phyloP scores from a whole-genome alignment of 2,797 vertebrate genomes.

The Novumbra hubbsi region DNA sequence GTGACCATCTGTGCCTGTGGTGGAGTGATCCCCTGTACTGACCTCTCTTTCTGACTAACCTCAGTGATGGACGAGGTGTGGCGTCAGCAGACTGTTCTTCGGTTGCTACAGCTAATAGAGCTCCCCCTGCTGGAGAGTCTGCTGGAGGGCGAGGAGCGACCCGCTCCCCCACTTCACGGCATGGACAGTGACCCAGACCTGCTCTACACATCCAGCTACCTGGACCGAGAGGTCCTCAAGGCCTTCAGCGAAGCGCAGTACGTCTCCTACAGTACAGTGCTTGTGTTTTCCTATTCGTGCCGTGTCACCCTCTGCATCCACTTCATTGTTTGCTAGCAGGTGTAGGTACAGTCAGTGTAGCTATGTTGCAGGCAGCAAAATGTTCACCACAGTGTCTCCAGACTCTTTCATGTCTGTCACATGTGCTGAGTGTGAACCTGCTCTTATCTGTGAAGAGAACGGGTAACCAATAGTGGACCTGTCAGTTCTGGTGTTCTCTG shows the following conservation, averaged over 20 bases:
- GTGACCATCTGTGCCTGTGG: conserved; percentile 4
- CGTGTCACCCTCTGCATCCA: neutral
- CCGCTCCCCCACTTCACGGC: conserved; percentile 60
- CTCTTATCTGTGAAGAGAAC: too few species aligned
- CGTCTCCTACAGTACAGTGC: conserved; percentile 47
- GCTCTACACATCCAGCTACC: conserved; percentile 82
- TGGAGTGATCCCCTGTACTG: neutral
- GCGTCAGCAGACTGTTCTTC: conserved; percentile 90
- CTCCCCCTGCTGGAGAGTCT: conserved; percentile 90
- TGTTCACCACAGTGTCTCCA: too few species aligned
- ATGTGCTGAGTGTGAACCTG: too few species aligned
- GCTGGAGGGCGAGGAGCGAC: conserved; percentile 72
- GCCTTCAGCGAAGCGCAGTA: conserved; percentile 96
- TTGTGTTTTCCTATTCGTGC: too few species aligned
- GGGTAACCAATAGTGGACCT: too few species aligned
- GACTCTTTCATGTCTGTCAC: too few species aligned
- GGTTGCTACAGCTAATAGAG: conserved; percentile 91
- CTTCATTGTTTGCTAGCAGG: too few species aligned
- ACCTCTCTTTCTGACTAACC: conserved; percentile 17
- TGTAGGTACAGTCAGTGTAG: too few species aligned
- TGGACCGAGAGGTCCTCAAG: conserved; percentile 94
- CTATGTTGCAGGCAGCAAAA: too few species aligned
- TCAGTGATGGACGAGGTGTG: conserved; percentile 91
- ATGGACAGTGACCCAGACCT: conserved; percentile 75
- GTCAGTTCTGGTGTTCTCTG: too few species aligned